A percentile compares a stretch with the other conserved stretches of the same genome.
Conservation (phyloP, 2,113 vertebrate species). For the Carassius gibelio region DNA sequence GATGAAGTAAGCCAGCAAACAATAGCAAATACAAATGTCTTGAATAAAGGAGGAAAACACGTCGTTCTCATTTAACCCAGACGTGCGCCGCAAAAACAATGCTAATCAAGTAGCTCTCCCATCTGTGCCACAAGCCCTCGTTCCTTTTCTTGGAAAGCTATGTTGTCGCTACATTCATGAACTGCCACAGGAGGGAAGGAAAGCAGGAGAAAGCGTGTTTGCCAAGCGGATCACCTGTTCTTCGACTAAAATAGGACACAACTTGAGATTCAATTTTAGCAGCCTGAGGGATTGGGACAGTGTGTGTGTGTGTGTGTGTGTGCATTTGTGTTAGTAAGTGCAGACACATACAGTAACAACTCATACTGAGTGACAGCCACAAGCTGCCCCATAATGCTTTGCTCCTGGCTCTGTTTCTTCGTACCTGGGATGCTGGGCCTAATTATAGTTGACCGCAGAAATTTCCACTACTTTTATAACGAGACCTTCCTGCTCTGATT, state of each 20-base stretch:
- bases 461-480: conserved; percentile 49
- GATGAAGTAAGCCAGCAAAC: conserved; percentile 67
- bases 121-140: conserved; percentile 14
- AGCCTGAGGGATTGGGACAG: conserved; percentile 54
- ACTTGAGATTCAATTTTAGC: conserved; percentile 78
- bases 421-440: conserved; percentile 60
- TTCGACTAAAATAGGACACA: conserved; percentile 73
- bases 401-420: conserved; percentile 60
- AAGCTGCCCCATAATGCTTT: conserved; percentile 45
- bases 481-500: conserved; percentile 39
- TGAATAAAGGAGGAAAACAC: conserved; percentile 63
- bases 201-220: conserved; percentile 53
- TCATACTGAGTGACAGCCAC: conserved; percentile 69
- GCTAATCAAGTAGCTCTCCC: conserved; percentile 60
- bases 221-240: conserved; percentile 73
- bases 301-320: conserved; percentile 29
- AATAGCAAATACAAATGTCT: conserved; percentile 67
- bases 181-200: conserved; percentile 64
- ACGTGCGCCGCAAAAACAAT: not conserved
- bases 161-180: conserved; percentile 64
- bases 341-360: conserved; percentile 60
- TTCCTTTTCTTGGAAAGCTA: conserved; percentile 68
- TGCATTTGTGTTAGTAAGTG: conserved; percentile 33
- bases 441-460: conserved; percentile 61
- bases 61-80: conserved; percentile 55